These are phyloP conservation scores for Scaptomyza polygonia DNA, from an alignment of 2,888 invertebrate genomes.

Conservation along the genomic window DNA sequence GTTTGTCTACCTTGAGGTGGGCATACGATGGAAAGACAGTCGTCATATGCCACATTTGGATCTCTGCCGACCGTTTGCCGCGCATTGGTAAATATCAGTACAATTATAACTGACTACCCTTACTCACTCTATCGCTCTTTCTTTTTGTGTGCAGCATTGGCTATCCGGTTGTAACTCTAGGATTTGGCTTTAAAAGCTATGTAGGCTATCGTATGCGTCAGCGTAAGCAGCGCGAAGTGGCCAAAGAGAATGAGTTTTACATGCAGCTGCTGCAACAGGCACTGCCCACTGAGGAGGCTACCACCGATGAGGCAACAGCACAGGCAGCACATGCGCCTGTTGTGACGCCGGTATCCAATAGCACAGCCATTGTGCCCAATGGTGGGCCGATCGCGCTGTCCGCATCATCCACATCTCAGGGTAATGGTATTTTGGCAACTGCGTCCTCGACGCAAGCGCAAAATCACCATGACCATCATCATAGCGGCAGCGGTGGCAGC, in stretches of 20 bases:
- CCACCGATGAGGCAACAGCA: conserved; percentile 39
- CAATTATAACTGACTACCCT: background rate
- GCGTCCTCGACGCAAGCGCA: conserved; percentile 62
- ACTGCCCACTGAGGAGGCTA: conserved; percentile 86
- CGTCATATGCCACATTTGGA: conserved; percentile 94
- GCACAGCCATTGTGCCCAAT: conserved; percentile 54
- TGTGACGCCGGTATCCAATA: conserved; percentile 38
- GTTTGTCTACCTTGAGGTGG: conserved; percentile 97
- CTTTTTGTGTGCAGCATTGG: conserved; percentile 88
- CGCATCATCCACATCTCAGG: conserved; percentile 49
- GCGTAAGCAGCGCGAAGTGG: conserved; percentile 96
- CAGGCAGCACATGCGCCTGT: conserved; percentile 43
- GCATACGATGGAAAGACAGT: conserved; percentile 92
- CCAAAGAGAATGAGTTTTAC: conserved; percentile 97
- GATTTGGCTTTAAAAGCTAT: conserved; percentile 97
- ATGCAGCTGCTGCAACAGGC: conserved; percentile 96
- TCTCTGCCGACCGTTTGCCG: conserved; percentile 97
- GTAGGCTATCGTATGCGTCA: conserved; percentile 95
- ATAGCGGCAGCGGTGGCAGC: conserved; percentile 50
- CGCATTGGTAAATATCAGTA: conserved; percentile 92
- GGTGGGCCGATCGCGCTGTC: conserved; percentile 44
- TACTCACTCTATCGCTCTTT: background rate
- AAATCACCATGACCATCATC: conserved; percentile 78
- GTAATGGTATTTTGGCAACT: conserved; percentile 75
- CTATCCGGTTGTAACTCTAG: conserved; percentile 97